These are phyloP conservation scores for Geodia barretti DNA, from an alignment of 37 sponge, comb jelly and placozoan genomes.

Conservation along the genomic window DNA sequence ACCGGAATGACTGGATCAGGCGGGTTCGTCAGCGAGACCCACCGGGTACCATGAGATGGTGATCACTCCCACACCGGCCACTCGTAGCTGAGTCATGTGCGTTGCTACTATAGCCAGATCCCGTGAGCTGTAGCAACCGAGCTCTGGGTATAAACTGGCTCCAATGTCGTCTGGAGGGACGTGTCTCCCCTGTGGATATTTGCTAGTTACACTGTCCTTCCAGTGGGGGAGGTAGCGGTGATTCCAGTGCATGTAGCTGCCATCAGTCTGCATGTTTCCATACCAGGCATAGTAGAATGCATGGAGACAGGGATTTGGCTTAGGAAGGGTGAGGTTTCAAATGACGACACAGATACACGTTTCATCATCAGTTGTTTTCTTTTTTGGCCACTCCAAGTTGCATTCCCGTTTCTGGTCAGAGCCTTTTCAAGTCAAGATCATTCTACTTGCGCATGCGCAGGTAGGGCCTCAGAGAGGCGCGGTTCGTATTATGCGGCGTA, in stretches of 20 bases:
- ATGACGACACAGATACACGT: no score
- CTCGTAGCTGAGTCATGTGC: constrained; percentile 75
- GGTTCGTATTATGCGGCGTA: no score
- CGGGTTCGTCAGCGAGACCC: constrained; percentile 52
- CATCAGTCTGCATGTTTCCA: constrained; percentile 64
- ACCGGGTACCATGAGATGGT: constrained; percentile 87
- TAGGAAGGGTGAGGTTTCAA: no score
- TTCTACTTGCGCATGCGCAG: no score
- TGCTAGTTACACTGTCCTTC: constrained; percentile 42
- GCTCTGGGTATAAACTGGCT: constrained; percentile 81
- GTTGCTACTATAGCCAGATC: constrained; percentile 37
- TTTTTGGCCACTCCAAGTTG: no score
- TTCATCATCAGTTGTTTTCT: no score
- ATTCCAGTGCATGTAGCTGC: constrained; percentile 87
- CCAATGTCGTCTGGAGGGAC: constrained; percentile 87
- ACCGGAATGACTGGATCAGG: constrained; percentile 58
- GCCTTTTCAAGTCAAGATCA: no score
- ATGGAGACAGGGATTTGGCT: constrained; percentile 75
- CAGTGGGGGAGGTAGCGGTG: constrained; percentile 85
- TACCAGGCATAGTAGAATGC: constrained; percentile 91
- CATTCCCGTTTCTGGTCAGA: no score
- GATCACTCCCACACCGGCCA: constrained; percentile 76
- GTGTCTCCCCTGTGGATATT: constrained; percentile 64
- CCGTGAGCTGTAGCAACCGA: constrained; percentile 85
- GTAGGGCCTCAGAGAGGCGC: no score